Conservation (phyloP, 30 jellyfish, hydroid and myxozoan genomes). For the Hydractinia symbiolongicarpus region DNA sequence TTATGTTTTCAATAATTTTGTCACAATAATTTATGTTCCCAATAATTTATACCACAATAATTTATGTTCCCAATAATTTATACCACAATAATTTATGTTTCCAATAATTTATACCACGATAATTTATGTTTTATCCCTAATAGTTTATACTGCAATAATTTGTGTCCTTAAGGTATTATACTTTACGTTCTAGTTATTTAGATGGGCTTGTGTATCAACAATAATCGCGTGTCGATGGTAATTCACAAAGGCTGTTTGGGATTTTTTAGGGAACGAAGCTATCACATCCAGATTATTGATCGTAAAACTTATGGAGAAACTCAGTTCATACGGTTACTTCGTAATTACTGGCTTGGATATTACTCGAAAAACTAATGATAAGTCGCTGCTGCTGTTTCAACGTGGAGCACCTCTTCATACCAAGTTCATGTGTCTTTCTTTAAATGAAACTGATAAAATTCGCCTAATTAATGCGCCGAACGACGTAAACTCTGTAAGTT, state of each 20-base stretch:
- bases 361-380: constrained; percentile 58
- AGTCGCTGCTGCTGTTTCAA: constrained; percentile 49
- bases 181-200: no score
- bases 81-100: no score
- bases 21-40: no score
- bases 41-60: no score
- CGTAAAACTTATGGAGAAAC: constrained; percentile 43
- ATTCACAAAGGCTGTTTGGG: not conserved
- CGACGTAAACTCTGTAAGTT: constrained; percentile 32
- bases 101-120: no score
- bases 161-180: no score
- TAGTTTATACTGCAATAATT: no score
- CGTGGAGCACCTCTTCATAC: constrained; percentile 47
- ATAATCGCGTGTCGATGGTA: not conserved
- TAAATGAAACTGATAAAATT: constrained; percentile 60
- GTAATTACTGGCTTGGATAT: constrained; percentile 52
- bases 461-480: constrained; percentile 63
- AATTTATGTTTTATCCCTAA: no score
- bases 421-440: constrained; percentile 43
- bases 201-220: no score
- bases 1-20: no score
- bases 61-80: no score
- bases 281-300: constrained; percentile 44
- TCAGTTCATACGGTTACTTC: constrained; percentile 54
- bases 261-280: constrained; percentile 27